A percentile compares a stretch with the other conserved stretches of the same genome.
Conservation (phyloP, 2,888 invertebrate species). For the Drosophila ezoana region DNA sequence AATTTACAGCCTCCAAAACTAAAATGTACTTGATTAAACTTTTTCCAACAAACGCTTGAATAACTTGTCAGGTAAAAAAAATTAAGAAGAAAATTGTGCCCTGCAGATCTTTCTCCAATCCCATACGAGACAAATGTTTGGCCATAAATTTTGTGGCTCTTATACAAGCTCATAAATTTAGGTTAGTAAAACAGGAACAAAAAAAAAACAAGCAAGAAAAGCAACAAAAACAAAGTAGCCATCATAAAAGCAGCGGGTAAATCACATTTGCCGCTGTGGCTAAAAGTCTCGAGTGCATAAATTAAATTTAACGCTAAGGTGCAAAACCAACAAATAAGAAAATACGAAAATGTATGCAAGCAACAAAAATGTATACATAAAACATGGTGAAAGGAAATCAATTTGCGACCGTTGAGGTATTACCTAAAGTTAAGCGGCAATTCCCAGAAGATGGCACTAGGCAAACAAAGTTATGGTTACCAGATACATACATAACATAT, state of each 20-base stretch:
- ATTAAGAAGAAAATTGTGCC: too few species aligned
- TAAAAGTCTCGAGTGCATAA: conserved; percentile 55
- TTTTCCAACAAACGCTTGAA: not conserved
- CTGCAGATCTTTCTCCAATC: not conserved
- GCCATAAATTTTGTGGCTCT: conserved; percentile 68
- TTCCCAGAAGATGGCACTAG: conserved; percentile 59
- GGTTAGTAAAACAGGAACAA: conserved; percentile 23
- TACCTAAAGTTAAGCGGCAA: conserved; percentile 52
- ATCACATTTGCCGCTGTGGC: conserved; percentile 64
- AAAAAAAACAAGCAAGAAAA: conserved; percentile 7
- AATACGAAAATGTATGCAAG: not conserved
- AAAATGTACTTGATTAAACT: conserved; percentile 22
- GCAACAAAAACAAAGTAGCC: conserved; percentile 38
- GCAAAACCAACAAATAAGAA: conserved; percentile 15
- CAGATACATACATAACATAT: conserved; percentile 5
- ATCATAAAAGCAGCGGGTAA: conserved; percentile 58
- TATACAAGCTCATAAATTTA: conserved; percentile 71
- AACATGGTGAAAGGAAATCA: conserved; percentile 56
- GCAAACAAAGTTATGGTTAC: conserved; percentile 55
- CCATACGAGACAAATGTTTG: conserved; percentile 45
- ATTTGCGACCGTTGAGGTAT: conserved; percentile 49
- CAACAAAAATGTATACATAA: conserved; percentile 1
- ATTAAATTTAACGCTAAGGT: conserved; percentile 62
- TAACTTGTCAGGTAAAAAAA: too few species aligned
- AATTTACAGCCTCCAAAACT: conserved; percentile 3